phyloP scores from a whole-genome alignment of 2,888 invertebrate genomes.

The Torymus tubicola region DNA sequence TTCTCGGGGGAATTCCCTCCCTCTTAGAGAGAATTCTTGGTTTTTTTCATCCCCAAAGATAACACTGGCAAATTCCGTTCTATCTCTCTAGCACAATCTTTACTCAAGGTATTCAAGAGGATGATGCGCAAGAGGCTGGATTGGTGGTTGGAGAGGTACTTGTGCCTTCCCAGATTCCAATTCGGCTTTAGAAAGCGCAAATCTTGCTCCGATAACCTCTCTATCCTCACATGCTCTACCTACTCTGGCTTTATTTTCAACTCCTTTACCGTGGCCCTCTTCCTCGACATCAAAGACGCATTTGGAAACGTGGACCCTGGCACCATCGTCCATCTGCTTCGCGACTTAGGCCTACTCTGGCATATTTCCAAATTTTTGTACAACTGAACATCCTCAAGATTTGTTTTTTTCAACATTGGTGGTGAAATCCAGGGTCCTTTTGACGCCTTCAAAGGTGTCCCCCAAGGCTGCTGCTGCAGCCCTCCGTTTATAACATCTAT shows the following conservation, averaged over 20 bases:
- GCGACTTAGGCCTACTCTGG: too few species aligned
- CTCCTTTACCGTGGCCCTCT: neutral
- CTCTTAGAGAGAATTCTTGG: neutral
- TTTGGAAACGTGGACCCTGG: too few species aligned
- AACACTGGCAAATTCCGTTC: too few species aligned
- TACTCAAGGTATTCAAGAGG: too few species aligned
- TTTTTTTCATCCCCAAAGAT: constrained; percentile 3
- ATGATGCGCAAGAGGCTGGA: neutral
- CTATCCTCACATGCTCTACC: neutral
- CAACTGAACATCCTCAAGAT: too few species aligned
- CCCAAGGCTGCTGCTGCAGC: neutral
- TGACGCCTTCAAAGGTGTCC: neutral
- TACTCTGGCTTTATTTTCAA: neutral
- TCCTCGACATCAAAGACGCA: neutral
- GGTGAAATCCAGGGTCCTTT: neutral
- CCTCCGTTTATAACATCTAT: neutral
- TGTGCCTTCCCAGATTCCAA: neutral
- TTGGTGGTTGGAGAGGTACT: neutral
- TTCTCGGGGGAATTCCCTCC: neutral
- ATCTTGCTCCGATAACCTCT: neutral
- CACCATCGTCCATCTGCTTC: too few species aligned
- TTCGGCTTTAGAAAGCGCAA: neutral
- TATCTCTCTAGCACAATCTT: too few species aligned
- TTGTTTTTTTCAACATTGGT: neutral
- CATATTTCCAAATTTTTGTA: too few species aligned